Base-by-base conservation (phyloP, 2,888 invertebrate genomes). In the Ectemnius lituratus region DNA sequence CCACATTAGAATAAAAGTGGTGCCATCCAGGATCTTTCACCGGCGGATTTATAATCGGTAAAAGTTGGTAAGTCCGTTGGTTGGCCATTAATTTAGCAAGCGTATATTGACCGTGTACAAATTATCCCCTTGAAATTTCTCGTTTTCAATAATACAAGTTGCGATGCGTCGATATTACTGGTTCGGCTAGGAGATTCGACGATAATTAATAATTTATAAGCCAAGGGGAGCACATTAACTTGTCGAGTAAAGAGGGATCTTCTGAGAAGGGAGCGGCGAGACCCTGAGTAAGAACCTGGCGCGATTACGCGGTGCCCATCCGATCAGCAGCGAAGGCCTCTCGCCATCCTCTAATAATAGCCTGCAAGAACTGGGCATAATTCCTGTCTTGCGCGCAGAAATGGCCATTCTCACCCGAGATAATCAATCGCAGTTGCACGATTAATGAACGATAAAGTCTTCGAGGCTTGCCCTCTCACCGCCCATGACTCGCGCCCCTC, bases 401-500 rank as follows among this genome's bases (percentile, higher is more conserved):
- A 85, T 84, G 81, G 82, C 85, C 78, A 83, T 86, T 88, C 83
- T 87, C 84, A 82, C 83, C 82, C 83, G 76, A 81, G 82, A 81
- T 85, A 84, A 85, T 85, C 83, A 81, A 80, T 80, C 81, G 78
- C 81, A 82, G 83, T 84, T 77, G 83, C 83, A 84, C 86, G 87
- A 87, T 87, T 85, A 87, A 86, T 84, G 85, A 86, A 76, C 84
- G 86, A 88, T 86, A 87, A 85, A 86, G 86, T 80, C 74, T 73
- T 72, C 37, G 81, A 70, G 76, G 58, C 70, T 71, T 79, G 68
- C 73, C 70, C 67, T 71, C 67, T 71, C 70, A 52, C 70, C 73
- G 73, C 72, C 71, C 70, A 78, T 61, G 58, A 47, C 60, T 63
- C 67, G 68, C 27, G 37, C 6, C 62, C 20, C 58, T 70, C 70